These are phyloP conservation scores for Amphiduros pacificus DNA, from an alignment of 2,888 invertebrate species.

Conservation along the genomic window DNA sequence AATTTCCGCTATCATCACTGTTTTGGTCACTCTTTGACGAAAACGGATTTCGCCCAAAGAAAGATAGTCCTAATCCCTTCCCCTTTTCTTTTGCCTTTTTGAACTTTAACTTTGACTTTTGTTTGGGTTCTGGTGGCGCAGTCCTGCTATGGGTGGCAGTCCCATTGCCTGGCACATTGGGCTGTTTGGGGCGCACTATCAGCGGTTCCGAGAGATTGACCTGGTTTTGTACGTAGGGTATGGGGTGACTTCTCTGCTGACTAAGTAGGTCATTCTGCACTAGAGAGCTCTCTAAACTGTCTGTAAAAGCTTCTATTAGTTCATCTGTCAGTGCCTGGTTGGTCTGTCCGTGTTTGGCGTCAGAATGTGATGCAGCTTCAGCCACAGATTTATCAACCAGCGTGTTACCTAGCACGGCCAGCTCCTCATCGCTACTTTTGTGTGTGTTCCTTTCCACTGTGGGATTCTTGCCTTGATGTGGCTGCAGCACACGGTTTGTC, in stretches of 20 bases:
- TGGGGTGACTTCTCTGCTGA: slow-evolving; percentile 27
- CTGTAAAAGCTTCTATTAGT: slow-evolving; percentile 47
- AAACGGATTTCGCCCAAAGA: slow-evolving; percentile 14
- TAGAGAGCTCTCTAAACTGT: slow-evolving; percentile 53
- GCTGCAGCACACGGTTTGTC: slow-evolving; percentile 65
- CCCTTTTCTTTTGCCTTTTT: slow-evolving; percentile 11
- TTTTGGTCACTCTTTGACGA: slow-evolving; percentile 3
- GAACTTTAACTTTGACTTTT: slow-evolving; percentile 8
- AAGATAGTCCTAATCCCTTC: slow-evolving; percentile 5
- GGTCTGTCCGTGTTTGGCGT: slow-evolving; percentile 14
- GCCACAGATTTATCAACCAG: slow-evolving; percentile 45
- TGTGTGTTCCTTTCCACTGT: slow-evolving; percentile 77
- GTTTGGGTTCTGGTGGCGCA: slow-evolving; percentile 26
- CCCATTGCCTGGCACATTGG: slow-evolving; percentile 54
- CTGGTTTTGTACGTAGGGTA: neutral
- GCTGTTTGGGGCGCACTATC: slow-evolving; percentile 54
- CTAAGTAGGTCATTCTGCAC: slow-evolving; percentile 63
- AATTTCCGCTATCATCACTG: slow-evolving; percentile 2
- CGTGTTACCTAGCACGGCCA: slow-evolving; percentile 60
- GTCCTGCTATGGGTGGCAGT: slow-evolving; percentile 1
- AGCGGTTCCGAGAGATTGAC: slow-evolving; percentile 20
- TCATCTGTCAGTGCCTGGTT: slow-evolving; percentile 30
- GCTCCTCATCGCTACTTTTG: slow-evolving; percentile 64
- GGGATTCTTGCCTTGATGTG: slow-evolving; percentile 82
- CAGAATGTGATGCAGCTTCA: neutral